Evolutionary conservation across 2,113 vertebrate genomes (phyloP).

Genomic region (Andinoacara biseriatus): DNA sequence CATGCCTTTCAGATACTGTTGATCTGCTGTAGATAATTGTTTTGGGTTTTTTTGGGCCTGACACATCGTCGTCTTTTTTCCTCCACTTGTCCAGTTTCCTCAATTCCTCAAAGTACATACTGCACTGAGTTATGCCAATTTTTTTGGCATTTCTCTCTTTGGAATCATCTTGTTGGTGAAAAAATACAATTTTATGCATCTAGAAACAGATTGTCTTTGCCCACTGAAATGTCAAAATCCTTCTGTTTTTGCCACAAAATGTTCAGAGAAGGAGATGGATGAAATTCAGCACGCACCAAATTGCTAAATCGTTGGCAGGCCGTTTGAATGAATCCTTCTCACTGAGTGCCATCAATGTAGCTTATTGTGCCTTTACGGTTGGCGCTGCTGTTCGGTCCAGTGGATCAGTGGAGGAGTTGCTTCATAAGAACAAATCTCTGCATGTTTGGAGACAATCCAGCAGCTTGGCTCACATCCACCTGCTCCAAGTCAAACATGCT

Average conservation of each 20-base stretch:
- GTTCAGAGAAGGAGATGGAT: not conserved
- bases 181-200: not conserved
- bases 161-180: too few species aligned
- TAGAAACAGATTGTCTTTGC: not conserved
- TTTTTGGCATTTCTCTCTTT: too few species aligned
- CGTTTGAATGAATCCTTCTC: constrained; percentile 12
- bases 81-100: too few species aligned
- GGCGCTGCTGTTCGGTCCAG: not conserved
- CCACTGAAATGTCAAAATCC: constrained; percentile 2
- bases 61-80: too few species aligned
- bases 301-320: constrained; percentile 11
- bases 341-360: constrained; percentile 26
- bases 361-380: constrained; percentile 27
- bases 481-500: constrained; percentile 20
- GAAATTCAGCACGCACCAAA: constrained; percentile 18
- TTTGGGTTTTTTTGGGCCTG: too few species aligned
- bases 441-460: constrained; percentile 24
- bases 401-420: constrained; percentile 27
- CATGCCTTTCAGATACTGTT: too few species aligned
- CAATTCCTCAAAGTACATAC: too few species aligned
- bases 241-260: constrained; percentile 25
- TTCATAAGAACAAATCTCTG: constrained; percentile 14
- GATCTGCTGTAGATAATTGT: too few species aligned
- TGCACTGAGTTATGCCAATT: too few species aligned
- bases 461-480: not conserved